Evolutionary conservation across 1,140 invertebrate species (phyloP).

Genomic region (Trachymyrmex cornetzi): DNA sequence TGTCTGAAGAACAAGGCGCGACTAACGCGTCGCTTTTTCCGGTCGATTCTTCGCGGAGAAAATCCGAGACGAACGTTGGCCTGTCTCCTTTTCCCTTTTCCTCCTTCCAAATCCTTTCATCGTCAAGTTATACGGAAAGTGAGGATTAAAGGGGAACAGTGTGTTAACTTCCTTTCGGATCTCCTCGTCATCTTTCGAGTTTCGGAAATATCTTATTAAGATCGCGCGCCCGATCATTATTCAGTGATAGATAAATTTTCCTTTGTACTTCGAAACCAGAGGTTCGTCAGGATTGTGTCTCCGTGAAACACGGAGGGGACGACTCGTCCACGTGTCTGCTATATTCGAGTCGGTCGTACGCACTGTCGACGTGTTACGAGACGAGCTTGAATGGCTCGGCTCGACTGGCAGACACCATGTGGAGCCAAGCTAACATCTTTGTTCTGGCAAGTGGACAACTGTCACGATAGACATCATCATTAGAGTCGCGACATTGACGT

Average conservation of each 20-base stretch:
- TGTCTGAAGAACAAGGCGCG: conserved; percentile 34
- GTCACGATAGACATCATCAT: conserved; percentile 47
- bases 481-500: background rate
- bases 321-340: conserved; percentile 63
- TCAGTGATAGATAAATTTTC: conserved; percentile 61
- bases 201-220: conserved; percentile 60
- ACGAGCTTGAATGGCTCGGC: conserved; percentile 12
- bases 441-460: conserved; percentile 53
- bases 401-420: background rate
- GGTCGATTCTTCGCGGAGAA: conserved; percentile 20
- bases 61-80: conserved; percentile 35
- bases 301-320: background rate
- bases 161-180: background rate
- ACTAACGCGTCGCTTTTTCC: conserved; percentile 55
- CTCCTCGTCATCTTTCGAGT: background rate
- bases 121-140: background rate
- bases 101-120: background rate
- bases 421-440: conserved; percentile 56
- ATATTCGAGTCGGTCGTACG: conserved; percentile 13
- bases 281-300: conserved; percentile 40
- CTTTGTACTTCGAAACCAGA: conserved; percentile 40
- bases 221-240: conserved; percentile 73
- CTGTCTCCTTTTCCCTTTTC: background rate
- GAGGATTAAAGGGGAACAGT: background rate
- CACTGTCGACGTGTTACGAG: conserved; percentile 10